phyloP scores from a whole-genome alignment of 2,888 invertebrate genomes.

The Philereme vetulata region DNA sequence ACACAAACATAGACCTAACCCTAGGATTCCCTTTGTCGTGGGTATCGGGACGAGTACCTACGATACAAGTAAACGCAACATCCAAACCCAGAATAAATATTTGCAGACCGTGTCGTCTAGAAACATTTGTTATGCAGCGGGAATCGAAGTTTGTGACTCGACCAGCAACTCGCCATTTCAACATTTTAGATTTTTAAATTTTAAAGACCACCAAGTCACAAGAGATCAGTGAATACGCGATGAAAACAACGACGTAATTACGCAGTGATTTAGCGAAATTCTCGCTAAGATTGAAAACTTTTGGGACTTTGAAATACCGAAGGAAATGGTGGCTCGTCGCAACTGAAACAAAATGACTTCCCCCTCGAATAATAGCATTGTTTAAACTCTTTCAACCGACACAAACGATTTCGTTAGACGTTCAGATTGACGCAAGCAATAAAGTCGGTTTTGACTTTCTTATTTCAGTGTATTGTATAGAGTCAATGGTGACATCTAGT shows the following conservation, averaged over 20 bases:
- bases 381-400: slow-evolving; percentile 38
- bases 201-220: not conserved
- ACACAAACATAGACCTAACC: too few species aligned
- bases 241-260: slow-evolving; percentile 27
- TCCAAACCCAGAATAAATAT: too few species aligned
- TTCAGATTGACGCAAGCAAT: slow-evolving; percentile 21
- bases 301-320: slow-evolving; percentile 33
- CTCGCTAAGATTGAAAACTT: slow-evolving; percentile 39
- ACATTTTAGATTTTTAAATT: not conserved
- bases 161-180: too few species aligned
- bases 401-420: slow-evolving; percentile 33
- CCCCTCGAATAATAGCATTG: slow-evolving; percentile 22
- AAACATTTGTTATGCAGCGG: too few species aligned
- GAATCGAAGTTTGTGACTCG: too few species aligned
- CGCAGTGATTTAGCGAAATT: slow-evolving; percentile 33
- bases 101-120: too few species aligned
- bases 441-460: too few species aligned
- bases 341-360: slow-evolving; percentile 36
- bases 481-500: too few species aligned
- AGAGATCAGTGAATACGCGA: slow-evolving; percentile 2
- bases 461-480: too few species aligned
- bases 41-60: too few species aligned
- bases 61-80: too few species aligned
- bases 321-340: slow-evolving; percentile 34
- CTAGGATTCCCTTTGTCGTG: too few species aligned